Base-by-base conservation (phyloP, 2,888 invertebrate species). In the Megalurothrips usitatus region DNA sequence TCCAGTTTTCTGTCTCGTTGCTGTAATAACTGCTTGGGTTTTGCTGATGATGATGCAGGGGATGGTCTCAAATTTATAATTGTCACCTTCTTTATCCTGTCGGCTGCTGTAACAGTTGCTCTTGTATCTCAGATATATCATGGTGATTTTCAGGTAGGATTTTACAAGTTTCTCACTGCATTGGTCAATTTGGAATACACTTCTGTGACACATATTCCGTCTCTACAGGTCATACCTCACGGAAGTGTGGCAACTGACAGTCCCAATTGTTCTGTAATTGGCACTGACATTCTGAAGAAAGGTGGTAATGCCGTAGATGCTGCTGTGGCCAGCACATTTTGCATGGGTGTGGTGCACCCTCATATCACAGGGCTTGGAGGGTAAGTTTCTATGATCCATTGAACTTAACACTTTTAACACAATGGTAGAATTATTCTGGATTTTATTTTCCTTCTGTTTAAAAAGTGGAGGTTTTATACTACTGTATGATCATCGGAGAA, bases 291-390 rank as follows among this genome's bases (percentile, higher is more conserved):
- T 84, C 88, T 95, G 84, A 90, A 91, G 86, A 88, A 89, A 84
- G 92, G 92, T 79, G 94, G 94, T n/a, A 92, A 90, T 88, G 93
- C 94, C 43, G 89, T 93, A 0, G 95, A 95, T 89, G 94, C 94
- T 81, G 92, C 93, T 52, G 90, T 92, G 81, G 92, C 92, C 58
- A 90, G 93, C 80, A 90, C 93, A 78, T 89, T 95, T 82, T 96
- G 95, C 87, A 89, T 94, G 84, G 91, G 92, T 79, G 92, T 94
- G 58, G 89, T 92, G 28, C 90, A 92, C 84, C 93, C 93, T 80
- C 93, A 94, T 85, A 88, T 90, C 84, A 92, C 93, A 48, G 92
- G 94, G 58, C 88, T 95, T 75, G 94, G 95, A 86, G 94, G 94
- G 94, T 94, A 87, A 87, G 90, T 81, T 43, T 81, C 79, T 34